Base-by-base conservation (phyloP, 2,797 vertebrate genomes). In the Enteromius radiatus region DNA sequence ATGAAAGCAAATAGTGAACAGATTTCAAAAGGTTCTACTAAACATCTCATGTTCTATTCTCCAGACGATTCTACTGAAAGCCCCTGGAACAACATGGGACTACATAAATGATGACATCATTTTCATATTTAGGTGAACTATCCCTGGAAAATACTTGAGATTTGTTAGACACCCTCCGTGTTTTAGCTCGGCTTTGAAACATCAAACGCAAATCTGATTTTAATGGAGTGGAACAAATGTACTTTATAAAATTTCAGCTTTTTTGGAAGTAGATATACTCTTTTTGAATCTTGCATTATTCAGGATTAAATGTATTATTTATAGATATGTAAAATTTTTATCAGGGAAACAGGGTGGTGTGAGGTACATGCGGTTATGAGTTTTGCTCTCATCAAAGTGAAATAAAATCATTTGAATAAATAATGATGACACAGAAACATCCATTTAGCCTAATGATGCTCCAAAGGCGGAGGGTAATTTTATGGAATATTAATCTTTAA, bases 301-400 rank as follows among this genome's bases (percentile, higher is more conserved):
- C 93, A 96, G 93, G 88, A 90, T 89, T 84, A 70, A 80, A 93
- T 97, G 88, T 88, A 97, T 97, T 96, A 97, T 97, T 96, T 92
- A 97, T 96, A 90, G 89, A 87, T 6, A 63, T 91, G 94, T 97
- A 93, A 96, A 96, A 94, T 64, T 94, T 97, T 97, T 91, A 97
- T 96, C 93, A 96, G 94, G 94, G 93, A 95, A 97, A 96, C 91
- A 96, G 93, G 94, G 91, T 94, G 90, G 94, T 91, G 64, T 90
- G 89, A 93, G 89, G 93, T 95, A 90, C 91, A 93, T 86, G 92
- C 93, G 95, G 96, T 96, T 95, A 94, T 61, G 87, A 90, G 91
- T 91, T 92, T 92, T 91, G 90, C 93, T 92, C 86, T 93, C 94
- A 94, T 95, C 93, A 92, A 94, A 95, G 89, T 91, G 87, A 94